phyloP scores from a whole-genome alignment of 2,888 invertebrate species.

The Athetis lepigone region DNA sequence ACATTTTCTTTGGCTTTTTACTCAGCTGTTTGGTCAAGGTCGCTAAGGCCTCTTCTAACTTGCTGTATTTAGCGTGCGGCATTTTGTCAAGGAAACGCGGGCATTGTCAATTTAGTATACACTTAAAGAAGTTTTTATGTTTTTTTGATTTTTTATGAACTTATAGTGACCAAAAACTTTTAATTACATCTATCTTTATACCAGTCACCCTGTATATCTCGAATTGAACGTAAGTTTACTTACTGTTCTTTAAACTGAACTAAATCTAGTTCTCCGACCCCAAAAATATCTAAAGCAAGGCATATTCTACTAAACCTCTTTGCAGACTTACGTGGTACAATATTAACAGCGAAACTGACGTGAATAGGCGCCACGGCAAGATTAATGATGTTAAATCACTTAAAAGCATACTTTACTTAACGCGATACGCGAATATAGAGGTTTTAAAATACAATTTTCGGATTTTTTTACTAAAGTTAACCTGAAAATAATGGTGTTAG shows the following conservation, averaged over 20 bases:
- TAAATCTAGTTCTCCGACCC: conserved; percentile 7
- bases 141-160: too few species aligned
- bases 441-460: conserved; percentile 12
- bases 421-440: conserved; percentile 7
- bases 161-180: too few species aligned
- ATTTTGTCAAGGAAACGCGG: too few species aligned
- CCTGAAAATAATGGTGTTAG: not conserved
- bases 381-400: conserved; percentile 59
- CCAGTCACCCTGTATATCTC: too few species aligned
- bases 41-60: too few species aligned
- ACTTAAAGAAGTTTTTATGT: too few species aligned
- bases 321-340: conserved; percentile 10
- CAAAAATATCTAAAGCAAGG: conserved; percentile 13
- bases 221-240: not conserved
- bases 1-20: too few species aligned
- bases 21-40: too few species aligned
- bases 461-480: not conserved
- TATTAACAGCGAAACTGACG: conserved; percentile 23
- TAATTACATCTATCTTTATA: too few species aligned
- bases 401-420: conserved; percentile 38
- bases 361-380: conserved; percentile 52
- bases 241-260: not conserved
- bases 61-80: too few species aligned
- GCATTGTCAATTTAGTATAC: too few species aligned
- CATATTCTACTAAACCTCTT: conserved; percentile 9